These are phyloP conservation scores for Archips crataeganus DNA, from an alignment of 2,888 invertebrate genomes.

Conservation along the genomic window DNA sequence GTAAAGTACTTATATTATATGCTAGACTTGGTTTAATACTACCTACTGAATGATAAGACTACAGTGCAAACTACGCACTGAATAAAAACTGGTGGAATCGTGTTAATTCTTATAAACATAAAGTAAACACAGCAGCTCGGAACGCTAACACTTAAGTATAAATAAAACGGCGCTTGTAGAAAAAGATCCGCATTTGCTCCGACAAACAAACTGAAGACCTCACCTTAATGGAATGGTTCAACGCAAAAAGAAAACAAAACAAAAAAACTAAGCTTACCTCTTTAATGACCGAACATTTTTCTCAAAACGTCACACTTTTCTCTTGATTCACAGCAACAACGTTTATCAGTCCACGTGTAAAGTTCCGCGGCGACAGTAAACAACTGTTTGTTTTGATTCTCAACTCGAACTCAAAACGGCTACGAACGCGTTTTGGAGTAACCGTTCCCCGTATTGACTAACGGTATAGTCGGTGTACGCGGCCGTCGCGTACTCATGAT, in stretches of 20 bases:
- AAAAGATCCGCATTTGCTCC: slow-evolving; percentile 29
- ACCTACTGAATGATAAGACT: background rate
- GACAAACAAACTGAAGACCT: slow-evolving; percentile 34
- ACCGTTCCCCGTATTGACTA: slow-evolving; percentile 28
- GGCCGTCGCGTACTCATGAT: slow-evolving; percentile 71
- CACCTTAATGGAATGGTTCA: slow-evolving; percentile 36
- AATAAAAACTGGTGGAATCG: background rate
- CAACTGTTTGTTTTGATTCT: slow-evolving; percentile 50
- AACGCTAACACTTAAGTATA: slow-evolving; percentile 6
- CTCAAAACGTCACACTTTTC: slow-evolving; percentile 50
- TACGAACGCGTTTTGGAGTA: slow-evolving; percentile 51
- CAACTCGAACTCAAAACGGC: slow-evolving; percentile 57
- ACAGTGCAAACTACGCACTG: background rate
- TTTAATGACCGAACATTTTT: slow-evolving; percentile 77
- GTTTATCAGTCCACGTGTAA: slow-evolving; percentile 45
- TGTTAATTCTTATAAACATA: slow-evolving; percentile 2
- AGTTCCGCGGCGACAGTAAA: slow-evolving; percentile 55
- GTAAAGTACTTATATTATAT: background rate
- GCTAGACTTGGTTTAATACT: no score
- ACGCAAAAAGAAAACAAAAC: slow-evolving; percentile 58
- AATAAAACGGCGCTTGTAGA: slow-evolving; percentile 8
- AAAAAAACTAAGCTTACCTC: slow-evolving; percentile 65
- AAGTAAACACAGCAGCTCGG: background rate
- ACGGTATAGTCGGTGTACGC: slow-evolving; percentile 51
- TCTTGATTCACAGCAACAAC: slow-evolving; percentile 22